These are phyloP conservation scores for Trigoniulus corallinus DNA, from an alignment of 1,140 invertebrate genomes.

Conservation along the genomic window DNA sequence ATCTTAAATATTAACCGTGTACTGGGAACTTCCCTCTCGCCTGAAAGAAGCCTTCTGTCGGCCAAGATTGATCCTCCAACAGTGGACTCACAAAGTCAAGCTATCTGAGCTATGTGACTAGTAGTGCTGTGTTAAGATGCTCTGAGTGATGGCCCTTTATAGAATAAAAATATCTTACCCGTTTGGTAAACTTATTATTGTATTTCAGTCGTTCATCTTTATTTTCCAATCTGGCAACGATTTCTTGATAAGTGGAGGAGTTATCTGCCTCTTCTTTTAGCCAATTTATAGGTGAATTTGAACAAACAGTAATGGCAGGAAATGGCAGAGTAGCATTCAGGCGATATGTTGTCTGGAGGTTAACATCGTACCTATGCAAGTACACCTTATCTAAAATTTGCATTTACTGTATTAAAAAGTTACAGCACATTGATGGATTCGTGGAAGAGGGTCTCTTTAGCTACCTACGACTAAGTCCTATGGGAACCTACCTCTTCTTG, in stretches of 20 bases:
- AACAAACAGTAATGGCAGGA: neutral
- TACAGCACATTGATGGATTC: too few species aligned
- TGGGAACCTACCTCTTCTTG: too few species aligned
- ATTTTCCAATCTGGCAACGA: neutral
- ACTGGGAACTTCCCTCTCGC: too few species aligned
- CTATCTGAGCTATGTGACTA: too few species aligned
- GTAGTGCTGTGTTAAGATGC: too few species aligned
- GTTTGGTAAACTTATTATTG: neutral
- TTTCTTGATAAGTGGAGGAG: neutral
- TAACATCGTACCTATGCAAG: neutral
- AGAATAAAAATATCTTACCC: neutral
- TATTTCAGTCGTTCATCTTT: neutral
- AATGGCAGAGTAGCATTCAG: neutral
- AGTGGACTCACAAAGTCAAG: too few species aligned
- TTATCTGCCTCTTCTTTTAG: neutral
- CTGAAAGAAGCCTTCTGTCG: too few species aligned
- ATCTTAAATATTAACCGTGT: too few species aligned
- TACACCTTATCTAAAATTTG: neutral
- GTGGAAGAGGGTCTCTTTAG: too few species aligned
- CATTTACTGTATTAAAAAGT: neutral
- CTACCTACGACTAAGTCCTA: too few species aligned
- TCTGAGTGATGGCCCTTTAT: too few species aligned
- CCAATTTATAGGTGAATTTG: slow-evolving; percentile 1
- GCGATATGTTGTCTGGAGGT: neutral
- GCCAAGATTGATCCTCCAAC: too few species aligned